These are phyloP conservation scores for Neria commutata DNA, from an alignment of 2,888 invertebrate genomes.

Conservation along the genomic window DNA sequence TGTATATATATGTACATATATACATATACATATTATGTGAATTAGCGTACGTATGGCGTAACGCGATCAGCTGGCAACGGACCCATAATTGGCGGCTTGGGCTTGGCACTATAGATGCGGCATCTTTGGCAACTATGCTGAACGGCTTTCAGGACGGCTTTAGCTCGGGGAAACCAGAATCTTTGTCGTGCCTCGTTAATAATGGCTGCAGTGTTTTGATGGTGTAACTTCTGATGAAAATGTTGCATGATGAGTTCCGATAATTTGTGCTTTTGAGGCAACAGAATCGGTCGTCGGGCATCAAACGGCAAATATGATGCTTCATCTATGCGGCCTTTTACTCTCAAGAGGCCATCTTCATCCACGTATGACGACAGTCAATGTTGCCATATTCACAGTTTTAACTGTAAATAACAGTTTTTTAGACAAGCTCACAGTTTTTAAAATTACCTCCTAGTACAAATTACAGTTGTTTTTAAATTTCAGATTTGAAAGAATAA, in stretches of 20 bases:
- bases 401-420: too few species aligned
- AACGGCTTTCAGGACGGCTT: conserved; percentile 18
- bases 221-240: conserved; percentile 12
- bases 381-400: too few species aligned
- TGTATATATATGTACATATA: too few species aligned
- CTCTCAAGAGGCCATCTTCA: conserved; percentile 5
- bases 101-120: conserved; percentile 22
- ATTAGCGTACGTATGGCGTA: conserved; percentile 25
- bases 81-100: conserved; percentile 32
- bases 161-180: conserved; percentile 22
- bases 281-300: conserved; percentile 18
- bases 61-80: conserved; percentile 29
- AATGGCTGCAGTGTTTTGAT: conserved; percentile 19
- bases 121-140: conserved; percentile 16
- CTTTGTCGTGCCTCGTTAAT: conserved; percentile 25
- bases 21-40: too few species aligned
- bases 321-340: conserved; percentile 19
- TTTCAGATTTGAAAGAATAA: too few species aligned
- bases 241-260: conserved; percentile 6
- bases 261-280: conserved; percentile 9
- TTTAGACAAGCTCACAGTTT: too few species aligned
- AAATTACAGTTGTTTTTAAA: too few species aligned
- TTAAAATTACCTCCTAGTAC: too few species aligned
- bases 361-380: conserved; percentile 20
- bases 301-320: conserved; percentile 18